Conservation (phyloP, 2,888 invertebrate genomes). For the Drosophila neonasuta region DNA sequence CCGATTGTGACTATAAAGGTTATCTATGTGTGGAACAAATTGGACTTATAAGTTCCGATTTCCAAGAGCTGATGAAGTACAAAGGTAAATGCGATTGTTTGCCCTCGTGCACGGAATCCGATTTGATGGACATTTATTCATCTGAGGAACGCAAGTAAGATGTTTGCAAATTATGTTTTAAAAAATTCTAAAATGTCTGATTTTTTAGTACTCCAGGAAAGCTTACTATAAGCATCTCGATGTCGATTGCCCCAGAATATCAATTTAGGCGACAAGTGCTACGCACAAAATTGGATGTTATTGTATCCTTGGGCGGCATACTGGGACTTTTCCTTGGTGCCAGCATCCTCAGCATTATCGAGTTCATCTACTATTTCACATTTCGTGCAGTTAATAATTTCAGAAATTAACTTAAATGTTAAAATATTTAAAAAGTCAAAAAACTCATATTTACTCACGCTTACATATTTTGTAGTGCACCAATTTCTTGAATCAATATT, state of each 20-base stretch:
- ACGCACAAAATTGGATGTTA: conserved; percentile 81
- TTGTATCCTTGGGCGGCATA: conserved; percentile 85
- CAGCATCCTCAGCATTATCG: conserved; percentile 85
- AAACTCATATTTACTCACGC: too few species aligned
- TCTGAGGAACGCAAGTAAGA: conserved; percentile 35
- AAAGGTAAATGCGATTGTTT: conserved; percentile 84
- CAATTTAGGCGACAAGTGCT: conserved; percentile 83
- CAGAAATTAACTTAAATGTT: not conserved
- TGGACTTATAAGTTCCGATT: conserved; percentile 74
- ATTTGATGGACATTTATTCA: conserved; percentile 83
- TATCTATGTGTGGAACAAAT: conserved; percentile 84
- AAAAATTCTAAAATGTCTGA: not conserved
- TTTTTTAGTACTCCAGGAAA: not conserved
- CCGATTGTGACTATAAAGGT: conserved; percentile 85
- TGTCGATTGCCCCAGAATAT: conserved; percentile 80
- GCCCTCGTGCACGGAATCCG: conserved; percentile 88
- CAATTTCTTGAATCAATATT: not conserved
- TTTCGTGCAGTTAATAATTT: conserved; percentile 68
- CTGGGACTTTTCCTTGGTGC: conserved; percentile 85
- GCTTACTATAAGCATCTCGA: conserved; percentile 41
- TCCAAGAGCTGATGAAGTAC: conserved; percentile 82
- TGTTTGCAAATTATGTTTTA: not conserved
- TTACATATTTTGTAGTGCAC: not conserved
- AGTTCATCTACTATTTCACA: conserved; percentile 84
- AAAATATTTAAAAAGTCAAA: too few species aligned